Conservation (phyloP, 2,888 invertebrate genomes). For the Athripsodes cinereus region DNA sequence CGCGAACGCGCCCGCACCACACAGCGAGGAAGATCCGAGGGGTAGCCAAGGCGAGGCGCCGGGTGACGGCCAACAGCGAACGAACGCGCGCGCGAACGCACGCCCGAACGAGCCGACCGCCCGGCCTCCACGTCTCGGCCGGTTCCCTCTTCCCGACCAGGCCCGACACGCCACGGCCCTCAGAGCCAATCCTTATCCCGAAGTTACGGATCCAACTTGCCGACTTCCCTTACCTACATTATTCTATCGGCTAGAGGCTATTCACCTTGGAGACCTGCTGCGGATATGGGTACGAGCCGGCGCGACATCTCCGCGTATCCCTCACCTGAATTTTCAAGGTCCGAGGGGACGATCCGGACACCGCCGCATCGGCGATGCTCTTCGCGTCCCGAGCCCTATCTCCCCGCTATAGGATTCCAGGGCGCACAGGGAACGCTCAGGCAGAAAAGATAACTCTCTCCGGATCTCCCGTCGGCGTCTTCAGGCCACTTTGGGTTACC, state of each 20-base stretch:
- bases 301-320: slow-evolving; percentile 31
- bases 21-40: slow-evolving; percentile 35
- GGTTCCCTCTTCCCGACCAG: slow-evolving; percentile 38
- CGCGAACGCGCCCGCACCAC: slow-evolving; percentile 28
- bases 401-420: slow-evolving; percentile 49
- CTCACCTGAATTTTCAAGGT: slow-evolving; percentile 37
- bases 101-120: no score
- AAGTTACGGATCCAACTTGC: slow-evolving; percentile 61
- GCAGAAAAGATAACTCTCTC: slow-evolving; percentile 48
- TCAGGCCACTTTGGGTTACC: slow-evolving; percentile 49
- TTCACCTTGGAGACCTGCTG: slow-evolving; percentile 71
- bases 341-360: slow-evolving; percentile 42
- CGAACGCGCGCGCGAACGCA: no score
- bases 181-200: slow-evolving; percentile 70
- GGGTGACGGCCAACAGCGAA: no score
- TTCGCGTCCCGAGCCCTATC: slow-evolving; percentile 45
- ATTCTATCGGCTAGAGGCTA: slow-evolving; percentile 62
- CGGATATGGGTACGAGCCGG: slow-evolving; percentile 61
- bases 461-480: slow-evolving; percentile 51
- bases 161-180: slow-evolving; percentile 57
- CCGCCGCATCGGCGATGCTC: slow-evolving; percentile 44
- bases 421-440: slow-evolving; percentile 41
- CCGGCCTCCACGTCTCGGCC: slow-evolving; percentile 25
- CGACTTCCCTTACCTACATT: slow-evolving; percentile 65
- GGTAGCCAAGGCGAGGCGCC: slow-evolving; percentile 37